Conservation (phyloP, 2,888 invertebrate species). For the Pollenia labialis region DNA sequence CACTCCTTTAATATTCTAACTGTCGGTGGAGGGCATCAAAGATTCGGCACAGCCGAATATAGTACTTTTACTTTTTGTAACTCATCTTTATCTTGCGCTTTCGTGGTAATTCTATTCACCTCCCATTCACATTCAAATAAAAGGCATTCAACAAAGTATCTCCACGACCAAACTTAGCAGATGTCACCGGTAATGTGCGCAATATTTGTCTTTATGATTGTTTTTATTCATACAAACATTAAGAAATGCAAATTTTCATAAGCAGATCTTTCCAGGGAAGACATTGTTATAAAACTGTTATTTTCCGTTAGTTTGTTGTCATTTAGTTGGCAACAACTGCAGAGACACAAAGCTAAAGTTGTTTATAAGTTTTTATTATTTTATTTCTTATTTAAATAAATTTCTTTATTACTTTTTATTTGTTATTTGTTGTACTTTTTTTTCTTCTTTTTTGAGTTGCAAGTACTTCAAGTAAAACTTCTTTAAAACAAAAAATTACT, state of each 20-base stretch:
- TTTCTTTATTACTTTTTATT: constrained; percentile 58
- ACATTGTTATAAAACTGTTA: constrained; percentile 52
- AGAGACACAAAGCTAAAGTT: constrained; percentile 41
- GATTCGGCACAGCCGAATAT: too few species aligned
- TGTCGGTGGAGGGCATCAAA: too few species aligned
- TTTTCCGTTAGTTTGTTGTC: constrained; percentile 55
- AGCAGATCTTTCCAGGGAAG: constrained; percentile 33
- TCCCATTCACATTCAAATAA: constrained; percentile 3
- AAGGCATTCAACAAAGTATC: not conserved
- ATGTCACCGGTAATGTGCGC: constrained; percentile 49
- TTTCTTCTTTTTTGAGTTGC: not conserved
- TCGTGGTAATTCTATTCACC: not conserved
- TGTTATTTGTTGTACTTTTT: constrained; percentile 45
- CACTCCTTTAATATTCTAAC: too few species aligned
- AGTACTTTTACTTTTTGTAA: too few species aligned
- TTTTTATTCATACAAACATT: constrained; percentile 5
- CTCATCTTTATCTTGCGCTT: not conserved
- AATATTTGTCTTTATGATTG: constrained; percentile 46
- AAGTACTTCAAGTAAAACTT: constrained; percentile 37
- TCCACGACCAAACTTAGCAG: not conserved
- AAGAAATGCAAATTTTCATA: constrained; percentile 16
- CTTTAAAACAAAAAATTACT: constrained; percentile 50
- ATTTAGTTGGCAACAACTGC: constrained; percentile 54
- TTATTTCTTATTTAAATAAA: constrained; percentile 52
- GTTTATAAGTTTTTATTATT: constrained; percentile 60